Evolutionary conservation across 2,113 vertebrate genomes (phyloP).

Genomic region (Ailuropoda melanoleuca): DNA sequence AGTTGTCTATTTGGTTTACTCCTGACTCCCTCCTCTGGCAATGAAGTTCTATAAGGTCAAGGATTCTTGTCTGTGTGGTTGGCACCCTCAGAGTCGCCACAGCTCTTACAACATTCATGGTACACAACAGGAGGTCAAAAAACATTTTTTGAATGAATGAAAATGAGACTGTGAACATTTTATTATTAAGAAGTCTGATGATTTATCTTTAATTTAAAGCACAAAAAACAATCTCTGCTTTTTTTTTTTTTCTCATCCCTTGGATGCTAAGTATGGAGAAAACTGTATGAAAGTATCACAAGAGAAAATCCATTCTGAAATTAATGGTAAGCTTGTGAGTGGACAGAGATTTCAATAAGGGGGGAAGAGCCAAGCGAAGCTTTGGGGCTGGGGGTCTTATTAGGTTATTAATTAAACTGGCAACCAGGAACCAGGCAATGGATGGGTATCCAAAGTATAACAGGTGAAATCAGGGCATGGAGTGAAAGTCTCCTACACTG

Average conservation of each 20-base stretch:
- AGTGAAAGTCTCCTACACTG: neutral
- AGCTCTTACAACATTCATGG: neutral
- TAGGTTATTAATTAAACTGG: neutral
- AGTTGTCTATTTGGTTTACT: neutral
- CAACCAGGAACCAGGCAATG: neutral
- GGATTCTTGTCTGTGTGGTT: neutral
- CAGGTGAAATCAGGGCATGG: neutral
- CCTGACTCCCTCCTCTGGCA: neutral
- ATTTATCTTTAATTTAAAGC: slow-evolving; percentile 20
- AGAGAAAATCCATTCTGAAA: slow-evolving; percentile 29
- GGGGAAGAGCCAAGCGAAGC: neutral
- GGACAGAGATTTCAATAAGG: neutral
- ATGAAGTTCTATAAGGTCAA: neutral
- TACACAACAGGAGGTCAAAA: neutral
- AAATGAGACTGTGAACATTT: neutral
- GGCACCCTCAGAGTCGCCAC: neutral
- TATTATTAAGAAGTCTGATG: neutral
- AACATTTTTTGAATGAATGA: neutral
- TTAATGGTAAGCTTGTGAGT: neutral
- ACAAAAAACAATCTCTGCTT: neutral
- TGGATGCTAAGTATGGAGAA: neutral
- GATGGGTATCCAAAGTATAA: neutral
- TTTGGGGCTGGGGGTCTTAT: neutral
- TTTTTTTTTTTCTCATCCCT: neutral
- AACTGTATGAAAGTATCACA: neutral